phyloP scores from a whole-genome alignment of 2,797 vertebrate genomes.

The Thalassophryne amazonica region DNA sequence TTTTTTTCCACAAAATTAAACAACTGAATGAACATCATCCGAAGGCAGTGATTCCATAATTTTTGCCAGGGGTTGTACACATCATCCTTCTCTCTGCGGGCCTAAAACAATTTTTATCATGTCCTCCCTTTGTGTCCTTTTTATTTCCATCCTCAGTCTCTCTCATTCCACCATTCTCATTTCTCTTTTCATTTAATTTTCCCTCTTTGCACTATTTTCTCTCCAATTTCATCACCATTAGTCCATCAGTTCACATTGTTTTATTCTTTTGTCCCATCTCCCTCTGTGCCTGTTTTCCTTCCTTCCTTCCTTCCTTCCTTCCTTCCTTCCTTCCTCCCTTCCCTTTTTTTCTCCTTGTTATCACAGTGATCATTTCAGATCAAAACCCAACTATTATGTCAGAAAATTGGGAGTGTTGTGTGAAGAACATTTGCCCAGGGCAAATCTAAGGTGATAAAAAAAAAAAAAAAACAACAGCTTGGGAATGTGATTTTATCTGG shows the following conservation, averaged over 20 bases:
- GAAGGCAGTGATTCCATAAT: too few species aligned
- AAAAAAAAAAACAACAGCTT: neutral
- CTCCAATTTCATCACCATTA: constrained; percentile 34
- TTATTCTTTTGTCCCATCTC: neutral
- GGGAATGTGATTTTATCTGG: neutral
- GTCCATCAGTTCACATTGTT: too few species aligned
- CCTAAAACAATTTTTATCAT: too few species aligned
- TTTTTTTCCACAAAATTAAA: too few species aligned
- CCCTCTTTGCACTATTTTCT: constrained; percentile 2
- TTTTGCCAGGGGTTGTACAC: too few species aligned
- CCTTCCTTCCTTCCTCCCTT: neutral
- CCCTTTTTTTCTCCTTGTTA: too few species aligned
- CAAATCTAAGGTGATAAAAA: constrained; percentile 11
- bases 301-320: neutral
- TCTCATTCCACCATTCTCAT: neutral
- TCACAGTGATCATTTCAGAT: constrained; percentile 10
- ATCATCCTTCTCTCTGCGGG: too few species aligned
- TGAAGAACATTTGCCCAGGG: neutral
- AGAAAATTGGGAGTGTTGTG: neutral
- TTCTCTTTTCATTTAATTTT: neutral
- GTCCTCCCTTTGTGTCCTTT: too few species aligned
- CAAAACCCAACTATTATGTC: constrained; percentile 7
- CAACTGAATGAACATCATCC: too few species aligned
- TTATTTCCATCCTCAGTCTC: neutral
- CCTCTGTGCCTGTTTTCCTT: neutral